Evolutionary conservation across 1,140 invertebrate genomes (phyloP), one percentile per base, ranked within the genome.

Genomic region (Megathymus violae): DNA sequence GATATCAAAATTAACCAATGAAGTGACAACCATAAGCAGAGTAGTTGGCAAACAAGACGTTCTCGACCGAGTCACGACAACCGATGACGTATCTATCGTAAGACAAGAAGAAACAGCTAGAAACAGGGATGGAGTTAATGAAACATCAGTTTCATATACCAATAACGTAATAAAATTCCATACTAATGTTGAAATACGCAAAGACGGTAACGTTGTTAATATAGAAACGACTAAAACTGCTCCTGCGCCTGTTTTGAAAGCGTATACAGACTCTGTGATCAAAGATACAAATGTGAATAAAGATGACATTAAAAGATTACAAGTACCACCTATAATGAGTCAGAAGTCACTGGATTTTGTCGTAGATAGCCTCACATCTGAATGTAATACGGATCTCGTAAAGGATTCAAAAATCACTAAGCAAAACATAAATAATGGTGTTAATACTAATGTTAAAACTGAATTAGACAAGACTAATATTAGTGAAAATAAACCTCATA

Each of bases 1-100:
- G 9, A 88, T 90, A 67, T 88, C 88, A 5, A 90, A 88, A 75
- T 34, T 88, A 4, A 90, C 85, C 3, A 88, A 90, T n/a, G 82
- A 88, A 67, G 85, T 90, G 0, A 90, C 85, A 3, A 88, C 82
- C 0, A 88, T 87, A 2, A 88, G 85, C 56, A 69, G 88, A 27
- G 68, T 88, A 0, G 82, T 90, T 0, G 74, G 78, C 0, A 88
- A 86, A 63, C 71, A 68, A 10, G 85, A 87, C 17, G 67, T 70
- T 5, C 34, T 71, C 5, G 78, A 81, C 25, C 79, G 69, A 72
- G 76, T 74, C 0, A 76, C 62, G 3, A 80, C 48, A 14, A 80
- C 65, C 0, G 69, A 78, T 15, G 71, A 78, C 43, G 72, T 76
- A 0, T 76, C 73, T 1, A 71, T 76, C 11, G 63, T 75, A 4